These are phyloP conservation scores for Steatornis caripensis DNA, from an alignment of 2,113 vertebrate species.

Conservation along the genomic window DNA sequence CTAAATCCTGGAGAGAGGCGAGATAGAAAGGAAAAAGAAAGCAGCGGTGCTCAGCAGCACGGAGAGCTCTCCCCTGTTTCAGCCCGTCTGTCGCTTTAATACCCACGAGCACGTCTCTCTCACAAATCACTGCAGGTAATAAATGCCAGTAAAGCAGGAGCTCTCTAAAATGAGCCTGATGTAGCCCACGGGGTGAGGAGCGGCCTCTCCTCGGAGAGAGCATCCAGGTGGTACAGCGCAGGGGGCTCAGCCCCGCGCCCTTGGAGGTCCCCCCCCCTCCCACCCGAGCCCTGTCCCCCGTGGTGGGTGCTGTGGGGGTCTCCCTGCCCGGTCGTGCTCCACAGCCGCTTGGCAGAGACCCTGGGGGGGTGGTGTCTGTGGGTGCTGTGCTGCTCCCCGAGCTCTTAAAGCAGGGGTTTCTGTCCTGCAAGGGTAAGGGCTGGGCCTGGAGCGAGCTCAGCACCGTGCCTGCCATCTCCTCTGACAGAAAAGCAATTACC, in stretches of 20 bases:
- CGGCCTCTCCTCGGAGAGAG: neutral
- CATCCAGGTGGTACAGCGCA: neutral
- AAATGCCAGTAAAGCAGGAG: neutral
- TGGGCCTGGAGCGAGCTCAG: neutral
- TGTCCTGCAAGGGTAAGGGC: neutral
- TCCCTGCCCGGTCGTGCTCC: neutral
- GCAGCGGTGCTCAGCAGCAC: neutral
- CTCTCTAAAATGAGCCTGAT: neutral
- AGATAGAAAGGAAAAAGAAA: neutral
- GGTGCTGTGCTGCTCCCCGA: neutral
- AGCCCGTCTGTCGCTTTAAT: neutral
- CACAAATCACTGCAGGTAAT: neutral
- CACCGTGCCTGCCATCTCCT: neutral
- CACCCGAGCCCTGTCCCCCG: neutral
- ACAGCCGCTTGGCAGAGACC: neutral
- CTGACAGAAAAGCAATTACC: neutral
- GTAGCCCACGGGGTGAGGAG: neutral
- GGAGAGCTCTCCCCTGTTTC: neutral
- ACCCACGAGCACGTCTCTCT: accelerated
- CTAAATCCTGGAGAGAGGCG: neutral
- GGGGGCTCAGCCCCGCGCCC: neutral
- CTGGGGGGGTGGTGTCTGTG: no score
- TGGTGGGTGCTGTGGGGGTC: neutral
- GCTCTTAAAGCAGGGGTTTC: neutral
- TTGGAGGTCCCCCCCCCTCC: neutral